Conservation (phyloP, 2,888 invertebrate species). For the Ferdinandea cuprea region DNA sequence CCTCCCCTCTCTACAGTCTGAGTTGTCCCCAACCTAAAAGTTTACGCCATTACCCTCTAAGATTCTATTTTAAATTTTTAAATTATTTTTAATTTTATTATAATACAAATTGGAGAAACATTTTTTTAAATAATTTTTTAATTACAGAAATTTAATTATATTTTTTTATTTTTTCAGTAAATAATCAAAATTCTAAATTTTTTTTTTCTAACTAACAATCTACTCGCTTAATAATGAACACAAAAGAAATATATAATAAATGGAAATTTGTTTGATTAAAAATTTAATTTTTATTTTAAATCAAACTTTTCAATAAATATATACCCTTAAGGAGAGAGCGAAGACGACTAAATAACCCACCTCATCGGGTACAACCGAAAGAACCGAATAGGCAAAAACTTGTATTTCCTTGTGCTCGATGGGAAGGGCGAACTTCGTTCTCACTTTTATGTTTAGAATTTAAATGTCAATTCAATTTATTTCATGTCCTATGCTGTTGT, state of each 20-base stretch:
- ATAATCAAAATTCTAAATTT: conserved; percentile 50
- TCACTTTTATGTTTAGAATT: too few species aligned
- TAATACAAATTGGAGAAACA: conserved; percentile 41
- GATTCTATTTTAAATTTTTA: conserved; percentile 3
- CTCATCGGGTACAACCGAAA: too few species aligned
- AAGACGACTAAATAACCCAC: too few species aligned
- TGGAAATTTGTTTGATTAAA: neutral
- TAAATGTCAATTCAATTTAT: too few species aligned
- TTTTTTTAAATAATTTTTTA: conserved; percentile 13
- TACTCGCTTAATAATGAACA: conserved; percentile 13
- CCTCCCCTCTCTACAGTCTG: conserved; percentile 52
- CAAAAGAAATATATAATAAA: conserved; percentile 5
- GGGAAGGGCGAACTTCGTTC: too few species aligned
- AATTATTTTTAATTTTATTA: conserved; percentile 9
- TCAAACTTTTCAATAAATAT: too few species aligned
- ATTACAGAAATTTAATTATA: conserved; percentile 19
- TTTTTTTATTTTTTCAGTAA: conserved; percentile 54
- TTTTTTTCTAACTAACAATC: conserved; percentile 16
- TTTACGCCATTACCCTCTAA: conserved; percentile 77
- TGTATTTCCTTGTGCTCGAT: too few species aligned
- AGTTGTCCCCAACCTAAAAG: conserved; percentile 68
- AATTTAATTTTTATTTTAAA: conserved; percentile 10
- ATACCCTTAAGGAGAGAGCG: too few species aligned
- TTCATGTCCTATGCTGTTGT: too few species aligned
- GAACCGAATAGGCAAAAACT: too few species aligned